Base-by-base conservation (phyloP, 2,113 vertebrate species). In the Anhinga rufa region DNA sequence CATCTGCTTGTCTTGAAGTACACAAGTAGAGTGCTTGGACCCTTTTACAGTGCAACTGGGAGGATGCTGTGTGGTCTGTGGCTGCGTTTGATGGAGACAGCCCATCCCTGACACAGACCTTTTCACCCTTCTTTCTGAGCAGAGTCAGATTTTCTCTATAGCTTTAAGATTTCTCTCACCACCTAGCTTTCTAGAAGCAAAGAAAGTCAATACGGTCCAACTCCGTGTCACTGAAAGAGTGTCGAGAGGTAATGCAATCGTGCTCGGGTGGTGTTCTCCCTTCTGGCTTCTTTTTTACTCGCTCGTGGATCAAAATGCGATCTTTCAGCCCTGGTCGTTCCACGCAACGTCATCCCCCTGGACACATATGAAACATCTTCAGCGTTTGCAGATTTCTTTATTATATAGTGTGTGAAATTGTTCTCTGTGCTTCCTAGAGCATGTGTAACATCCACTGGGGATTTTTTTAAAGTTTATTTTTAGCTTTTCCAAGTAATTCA, bases 401-500 rank as follows among this genome's bases (percentile, higher is more conserved):
- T 36, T 12, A 28, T 3, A 13, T 26, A 2, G 21, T 0, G 6
- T 24, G n/a, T 28, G 74, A 68, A 54, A 9, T 20, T 3, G 1
- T 29, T 51, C 40, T 12, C 68, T 46, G 44, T 4, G 0, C 32
- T 60, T 51, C 68, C 66, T 4, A 0, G 28, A 62, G 54, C 65
- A 4, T 2, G 3, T 10, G 0, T 28, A 65, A 13, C 88, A 40
- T 51, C 48, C 61, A 4, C 38, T 1, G 49, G 61, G 61, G 78
- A 55, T 82, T 81, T 80, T 44, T 46, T 54, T 24, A 1, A 19
- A 42, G 55, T 90, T 85, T 94, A 93, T 96, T 90, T 95, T 95
- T 93, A 94, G 57, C 82, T 87, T 85, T 88, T 74, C 52, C 75
- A n/a, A 93, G 88, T 72, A 93, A 97, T 94, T 97, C 88, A 58